Percentiles rank a stretch among this genome's conserved stretches.
Conservation (phyloP, 2,797 vertebrate species). For the Poecilia velifera region DNA sequence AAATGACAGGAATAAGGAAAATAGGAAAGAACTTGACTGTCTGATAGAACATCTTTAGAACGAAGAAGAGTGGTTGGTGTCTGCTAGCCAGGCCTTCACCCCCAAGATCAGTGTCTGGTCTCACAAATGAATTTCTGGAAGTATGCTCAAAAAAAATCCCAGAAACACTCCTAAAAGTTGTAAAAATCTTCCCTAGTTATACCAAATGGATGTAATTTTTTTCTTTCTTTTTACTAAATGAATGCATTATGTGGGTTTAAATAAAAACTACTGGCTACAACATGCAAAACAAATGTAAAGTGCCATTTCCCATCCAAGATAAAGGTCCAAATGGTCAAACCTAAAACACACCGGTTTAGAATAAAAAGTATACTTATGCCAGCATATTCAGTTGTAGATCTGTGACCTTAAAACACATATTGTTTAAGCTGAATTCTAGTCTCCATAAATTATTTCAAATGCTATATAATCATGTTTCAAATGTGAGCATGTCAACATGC, state of each 20-base stretch:
- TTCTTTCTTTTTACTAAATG: background rate
- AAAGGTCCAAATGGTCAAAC: background rate
- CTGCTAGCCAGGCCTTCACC: background rate
- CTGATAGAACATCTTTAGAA: background rate
- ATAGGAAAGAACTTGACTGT: background rate
- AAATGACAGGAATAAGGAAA: background rate
- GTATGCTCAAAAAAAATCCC: background rate
- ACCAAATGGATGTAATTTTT: background rate
- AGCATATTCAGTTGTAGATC: background rate
- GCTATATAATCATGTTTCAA: background rate
- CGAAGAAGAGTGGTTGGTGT: background rate
- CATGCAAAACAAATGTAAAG: background rate
- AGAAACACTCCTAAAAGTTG: background rate
- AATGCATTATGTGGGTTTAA: background rate
- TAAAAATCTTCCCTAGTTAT: background rate
- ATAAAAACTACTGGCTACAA: background rate
- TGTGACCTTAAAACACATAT: background rate
- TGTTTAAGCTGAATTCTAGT: background rate
- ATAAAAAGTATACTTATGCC: background rate
- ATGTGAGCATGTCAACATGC: background rate
- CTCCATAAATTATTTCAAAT: background rate
- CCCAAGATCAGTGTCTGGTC: background rate
- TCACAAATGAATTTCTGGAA: background rate
- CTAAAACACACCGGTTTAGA: background rate
- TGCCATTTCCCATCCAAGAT: background rate